Evolutionary conservation across 2,113 vertebrate genomes (phyloP).

Genomic region (Rattus norvegicus): GRCr8 NC_086021.1:73091001-73091500

Average conservation of each 20-base stretch:
- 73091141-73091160: background rate
- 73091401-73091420: background rate
- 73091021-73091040: background rate
- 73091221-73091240: background rate
- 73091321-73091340: background rate
- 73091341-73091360: background rate
- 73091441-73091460: background rate
- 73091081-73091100: background rate
- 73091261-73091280: background rate
- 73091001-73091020: background rate
- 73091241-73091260: background rate
- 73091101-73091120: background rate
- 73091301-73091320: background rate
- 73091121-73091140: background rate
- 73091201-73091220: constrained; percentile 31
- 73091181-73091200: background rate
- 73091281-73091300: background rate
- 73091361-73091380: background rate
- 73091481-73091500: background rate
- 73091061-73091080: background rate
- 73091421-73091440: background rate
- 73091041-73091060: background rate
- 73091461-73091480: background rate
- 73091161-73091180: background rate
- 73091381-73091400: background rate